These are phyloP conservation scores for Barbus barbus DNA, from an alignment of 2,113 vertebrate species.

Conservation along the genomic window DNA sequence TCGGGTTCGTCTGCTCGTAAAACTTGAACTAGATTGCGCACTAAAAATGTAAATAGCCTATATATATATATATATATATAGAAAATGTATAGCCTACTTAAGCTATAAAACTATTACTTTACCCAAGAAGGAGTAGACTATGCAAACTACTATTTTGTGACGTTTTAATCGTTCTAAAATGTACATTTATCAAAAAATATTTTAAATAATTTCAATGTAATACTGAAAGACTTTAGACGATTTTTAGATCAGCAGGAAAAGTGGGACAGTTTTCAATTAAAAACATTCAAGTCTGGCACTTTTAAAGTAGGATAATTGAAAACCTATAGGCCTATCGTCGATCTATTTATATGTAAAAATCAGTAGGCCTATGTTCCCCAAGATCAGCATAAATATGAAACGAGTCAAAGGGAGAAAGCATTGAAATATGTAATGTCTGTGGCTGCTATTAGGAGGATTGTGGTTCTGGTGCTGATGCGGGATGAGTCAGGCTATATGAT, in stretches of 20 bases:
- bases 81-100: too few relatives aligned
- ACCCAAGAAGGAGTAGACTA: neutral
- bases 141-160: neutral
- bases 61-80: too few relatives aligned
- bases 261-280: neutral
- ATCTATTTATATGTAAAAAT: too few relatives aligned
- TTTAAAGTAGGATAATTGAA: too few relatives aligned
- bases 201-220: neutral
- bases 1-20: constrained; percentile 15
- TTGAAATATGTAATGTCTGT: neutral
- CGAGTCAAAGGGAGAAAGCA: neutral
- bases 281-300: neutral
- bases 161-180: neutral
- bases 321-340: too few relatives aligned
- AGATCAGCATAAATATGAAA: neutral
- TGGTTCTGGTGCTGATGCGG: constrained; percentile 83
- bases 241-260: neutral
- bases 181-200: neutral
- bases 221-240: neutral
- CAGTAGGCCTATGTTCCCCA: neutral
- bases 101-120: too few relatives aligned
- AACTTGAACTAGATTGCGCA: constrained; percentile 6
- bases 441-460: constrained; percentile 70
- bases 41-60: too few relatives aligned
- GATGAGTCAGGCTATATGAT: constrained; percentile 91